These are phyloP conservation scores for Drosophila watanabei DNA, from an alignment of 1,140 invertebrate genomes.

Conservation along the genomic window DNA sequence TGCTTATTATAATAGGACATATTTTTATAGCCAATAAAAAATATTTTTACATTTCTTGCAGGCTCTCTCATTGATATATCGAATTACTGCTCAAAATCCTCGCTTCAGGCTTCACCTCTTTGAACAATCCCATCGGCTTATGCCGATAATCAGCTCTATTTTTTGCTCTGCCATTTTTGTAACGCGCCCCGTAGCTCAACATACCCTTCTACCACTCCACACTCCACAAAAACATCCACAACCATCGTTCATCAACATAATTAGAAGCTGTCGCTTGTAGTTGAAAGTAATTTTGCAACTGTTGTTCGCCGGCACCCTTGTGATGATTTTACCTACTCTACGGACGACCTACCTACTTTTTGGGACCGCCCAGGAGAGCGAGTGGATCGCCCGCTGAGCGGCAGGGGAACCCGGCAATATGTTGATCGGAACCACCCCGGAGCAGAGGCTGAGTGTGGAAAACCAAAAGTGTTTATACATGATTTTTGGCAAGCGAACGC, in stretches of 20 bases:
- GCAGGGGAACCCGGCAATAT: conserved; percentile 36
- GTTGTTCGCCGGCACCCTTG: conserved; percentile 43
- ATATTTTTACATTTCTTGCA: not conserved
- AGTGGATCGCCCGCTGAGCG: conserved; percentile 38
- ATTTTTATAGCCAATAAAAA: not conserved
- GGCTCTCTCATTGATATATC: conserved; percentile 10
- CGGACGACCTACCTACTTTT: conserved; percentile 16
- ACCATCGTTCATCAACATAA: conserved; percentile 57
- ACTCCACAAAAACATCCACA: no score
- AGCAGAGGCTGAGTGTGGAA: conserved; percentile 29
- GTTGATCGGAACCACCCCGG: conserved; percentile 46
- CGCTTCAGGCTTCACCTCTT: conserved; percentile 5
- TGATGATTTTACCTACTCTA: conserved; percentile 19
- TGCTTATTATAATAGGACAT: not conserved
- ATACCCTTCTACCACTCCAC: conserved; percentile 29
- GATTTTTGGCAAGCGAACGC: conserved; percentile 30
- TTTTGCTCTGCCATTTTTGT: conserved; percentile 26
- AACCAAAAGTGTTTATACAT: conserved; percentile 48
- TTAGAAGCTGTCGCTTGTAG: conserved; percentile 62
- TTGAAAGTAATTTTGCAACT: conserved; percentile 59
- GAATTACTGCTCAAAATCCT: conserved; percentile 14
- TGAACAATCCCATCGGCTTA: conserved; percentile 38
- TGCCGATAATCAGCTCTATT: conserved; percentile 35
- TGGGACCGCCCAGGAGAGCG: conserved; percentile 55
- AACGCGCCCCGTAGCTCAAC: conserved; percentile 21